Base-by-base conservation (phyloP, 2,888 invertebrate species). In the Theodoxus fluviatilis region DNA sequence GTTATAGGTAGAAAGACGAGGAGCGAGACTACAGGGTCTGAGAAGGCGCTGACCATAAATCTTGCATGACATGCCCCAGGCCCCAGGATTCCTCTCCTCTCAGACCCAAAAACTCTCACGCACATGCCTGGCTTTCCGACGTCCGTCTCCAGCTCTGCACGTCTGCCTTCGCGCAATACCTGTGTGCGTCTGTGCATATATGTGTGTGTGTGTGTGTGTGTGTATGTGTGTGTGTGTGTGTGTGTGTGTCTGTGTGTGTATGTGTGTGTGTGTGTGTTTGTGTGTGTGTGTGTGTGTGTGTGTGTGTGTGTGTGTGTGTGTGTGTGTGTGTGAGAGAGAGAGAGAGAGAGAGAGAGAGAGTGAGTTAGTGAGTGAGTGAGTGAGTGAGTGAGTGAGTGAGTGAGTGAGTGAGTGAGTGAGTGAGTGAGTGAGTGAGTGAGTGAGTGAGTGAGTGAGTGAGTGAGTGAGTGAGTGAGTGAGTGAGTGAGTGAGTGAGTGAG, bases 191-290 rank as follows among this genome's bases (percentile, higher is more conserved):
- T n/a, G n/a, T n/a, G n/a, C n/a, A n/a, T n/a, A n/a, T n/a, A n/a
- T n/a, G n/a, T n/a, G n/a, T n/a, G 15, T 43, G 6, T 59, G 3
- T 59, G 6, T 59, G 2, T 59, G 59, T 59, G 59, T 59, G 59
- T 25, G 28, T 59, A 33, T 9, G 59, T 65, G 43, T 28, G 7
- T 43, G 65, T 65, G 25, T 43, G 47, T 43, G 25, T 43, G 65
- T 43, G 43, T 43, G 47, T 38, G 65, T 38, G 43, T 43, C 31
- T 18, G 28, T 28, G 59, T 31, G 59, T 59, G 28, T 6, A 33
- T 59, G 59, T 31, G 61, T 61, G 61, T 31, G 61, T 61, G 61
- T 28, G 61, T 61, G 35, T 28, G 33, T 61, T 18, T 37, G 61
- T 25, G 25, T 12, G 55, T 22, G 55, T 22, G 55, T 6, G 9